phyloP scores from a whole-genome alignment of 2,888 invertebrate genomes.

The Parnassius orleans region DNA sequence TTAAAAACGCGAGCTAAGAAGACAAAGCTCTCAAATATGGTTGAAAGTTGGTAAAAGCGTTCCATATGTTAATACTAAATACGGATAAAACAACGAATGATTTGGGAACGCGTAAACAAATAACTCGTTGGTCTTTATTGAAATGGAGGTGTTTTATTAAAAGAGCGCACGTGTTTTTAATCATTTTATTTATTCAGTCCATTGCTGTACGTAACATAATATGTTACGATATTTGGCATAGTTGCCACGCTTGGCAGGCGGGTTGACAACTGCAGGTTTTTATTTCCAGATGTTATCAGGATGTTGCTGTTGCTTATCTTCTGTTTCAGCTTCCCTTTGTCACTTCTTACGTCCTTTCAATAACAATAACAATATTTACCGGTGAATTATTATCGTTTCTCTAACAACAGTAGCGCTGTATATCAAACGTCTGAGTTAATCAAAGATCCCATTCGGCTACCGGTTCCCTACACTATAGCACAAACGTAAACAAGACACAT shows the following conservation, averaged over 20 bases:
- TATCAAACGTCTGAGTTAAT: constrained; percentile 15
- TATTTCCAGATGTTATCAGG: too few relatives aligned
- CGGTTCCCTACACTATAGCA: not conserved
- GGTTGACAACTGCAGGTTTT: too few relatives aligned
- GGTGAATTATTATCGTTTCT: not conserved
- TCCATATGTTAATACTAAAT: not conserved
- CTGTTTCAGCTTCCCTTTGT: too few relatives aligned
- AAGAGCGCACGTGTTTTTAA: not conserved
- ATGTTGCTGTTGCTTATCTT: too few relatives aligned
- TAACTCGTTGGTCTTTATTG: constrained; percentile 4
- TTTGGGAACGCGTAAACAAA: not conserved
- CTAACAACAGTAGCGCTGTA: constrained; percentile 12
- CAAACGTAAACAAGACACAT: constrained; percentile 6
- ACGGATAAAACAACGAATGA: not conserved
- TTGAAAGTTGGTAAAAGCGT: not conserved
- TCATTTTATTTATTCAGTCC: not conserved
- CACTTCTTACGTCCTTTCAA: too few relatives aligned
- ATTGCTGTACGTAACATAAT: too few relatives aligned
- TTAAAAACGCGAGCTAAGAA: not conserved
- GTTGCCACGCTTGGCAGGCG: too few relatives aligned
- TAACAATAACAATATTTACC: too few relatives aligned
- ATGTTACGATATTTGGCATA: too few relatives aligned
- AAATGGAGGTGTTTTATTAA: constrained; percentile 1
- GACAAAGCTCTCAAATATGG: not conserved
- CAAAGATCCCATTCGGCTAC: constrained; percentile 15